Evolutionary conservation across 2,113 vertebrate genomes (phyloP).

Genomic region (Lycocorax pyrrhopterus): DNA sequence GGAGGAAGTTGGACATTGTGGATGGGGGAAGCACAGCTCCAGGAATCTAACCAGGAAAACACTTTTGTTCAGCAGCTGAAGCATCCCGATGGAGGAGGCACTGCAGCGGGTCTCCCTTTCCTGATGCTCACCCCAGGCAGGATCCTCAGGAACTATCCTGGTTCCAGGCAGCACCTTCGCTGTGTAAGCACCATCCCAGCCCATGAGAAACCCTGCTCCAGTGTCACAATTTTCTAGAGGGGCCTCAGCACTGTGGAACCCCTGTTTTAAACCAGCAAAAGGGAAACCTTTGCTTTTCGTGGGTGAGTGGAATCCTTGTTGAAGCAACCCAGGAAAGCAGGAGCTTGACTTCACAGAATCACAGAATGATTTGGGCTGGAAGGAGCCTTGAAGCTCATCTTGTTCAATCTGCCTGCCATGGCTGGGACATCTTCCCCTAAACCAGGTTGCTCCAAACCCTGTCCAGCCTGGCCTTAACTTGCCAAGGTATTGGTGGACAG

Average conservation of each 20-base stretch:
- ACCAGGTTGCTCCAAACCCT: not conserved
- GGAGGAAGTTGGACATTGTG: not conserved
- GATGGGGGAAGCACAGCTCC: not conserved
- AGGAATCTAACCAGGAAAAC: not conserved
- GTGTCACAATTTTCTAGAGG: rapidly evolving
- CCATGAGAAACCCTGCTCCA: rapidly evolving
- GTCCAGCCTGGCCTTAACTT: not conserved
- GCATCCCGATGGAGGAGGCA: rapidly evolving
- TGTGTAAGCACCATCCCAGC: not conserved
- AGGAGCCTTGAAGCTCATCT: not conserved
- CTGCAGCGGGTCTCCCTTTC: rapidly evolving
- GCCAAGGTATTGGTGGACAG: not conserved
- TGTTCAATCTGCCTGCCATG: not conserved
- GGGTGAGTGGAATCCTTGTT: not conserved
- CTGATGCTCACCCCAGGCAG: not conserved
- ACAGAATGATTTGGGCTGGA: not conserved
- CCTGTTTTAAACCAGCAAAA: not conserved
- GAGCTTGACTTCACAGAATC: not conserved
- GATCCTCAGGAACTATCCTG: rapidly evolving
- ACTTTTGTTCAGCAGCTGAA: not conserved
- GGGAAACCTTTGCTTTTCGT: rapidly evolving
- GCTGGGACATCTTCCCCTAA: not conserved
- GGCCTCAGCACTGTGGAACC: rapidly evolving
- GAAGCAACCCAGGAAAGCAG: not conserved
- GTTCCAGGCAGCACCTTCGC: rapidly evolving